Evolutionary conservation across 2,888 invertebrate genomes (phyloP), one percentile per base, ranked within the genome.

Genomic region (Campopleginae sp.): DNA sequence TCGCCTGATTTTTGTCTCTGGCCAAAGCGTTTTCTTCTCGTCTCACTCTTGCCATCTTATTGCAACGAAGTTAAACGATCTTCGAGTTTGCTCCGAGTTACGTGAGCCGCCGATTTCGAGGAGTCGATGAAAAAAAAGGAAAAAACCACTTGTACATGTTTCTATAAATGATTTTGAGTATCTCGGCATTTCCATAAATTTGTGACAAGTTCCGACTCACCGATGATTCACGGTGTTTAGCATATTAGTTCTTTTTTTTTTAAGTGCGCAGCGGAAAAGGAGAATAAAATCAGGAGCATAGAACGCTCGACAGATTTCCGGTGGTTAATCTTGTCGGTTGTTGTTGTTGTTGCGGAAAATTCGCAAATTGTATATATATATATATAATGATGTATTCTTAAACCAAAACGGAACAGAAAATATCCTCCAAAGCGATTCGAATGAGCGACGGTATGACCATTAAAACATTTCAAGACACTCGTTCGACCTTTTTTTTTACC

Each of bases 101-200:
- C 54, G 63, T 31, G 12, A 14, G 19, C 65, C 33, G 65, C 12
- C 33, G 8, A 65, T 65, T 38, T 7, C 4, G 65, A 65, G n/a
- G 19, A 19, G 33, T n/a, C n/a, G 17, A 38, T 65, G 17, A 27
- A 75, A 48, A 46, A 51, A 33, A 76, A 10, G 48, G 38, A 42
- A 23, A 19, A 38, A 66, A 61, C 51, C 80, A 72, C 51, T 78
- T 72, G 80, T 84, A 84, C 58, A 84, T 78, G 85, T 78, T 63
- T 51, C 71, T 85, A 81, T 85, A 81, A 75, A 78, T 75, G 63
- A 75, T 81, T 81, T 75, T 63, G 48, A 74, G 75, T 75, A 78
- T 75, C 33, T 65, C 68, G 75, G 79, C 63, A 78, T 81, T 78
- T 85, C 70, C 70, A 66, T 77, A 75, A 72, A 84, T 80, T 48